These are phyloP conservation scores for Cheirogaleus major DNA, from an alignment of 2,797 vertebrate genomes.

Conservation along the genomic window DNA sequence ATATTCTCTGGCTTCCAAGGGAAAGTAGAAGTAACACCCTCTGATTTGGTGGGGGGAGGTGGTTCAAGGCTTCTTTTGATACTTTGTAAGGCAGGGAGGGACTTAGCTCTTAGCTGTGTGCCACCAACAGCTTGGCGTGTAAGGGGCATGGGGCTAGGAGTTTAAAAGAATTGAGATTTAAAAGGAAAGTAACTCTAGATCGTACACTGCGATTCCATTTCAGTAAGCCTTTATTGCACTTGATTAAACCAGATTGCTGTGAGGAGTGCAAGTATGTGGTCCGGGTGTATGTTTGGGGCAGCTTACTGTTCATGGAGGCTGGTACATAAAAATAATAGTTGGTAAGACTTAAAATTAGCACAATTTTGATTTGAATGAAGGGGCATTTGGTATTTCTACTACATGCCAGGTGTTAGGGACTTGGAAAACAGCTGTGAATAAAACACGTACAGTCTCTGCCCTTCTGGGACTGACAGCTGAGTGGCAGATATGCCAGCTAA, in stretches of 20 bases:
- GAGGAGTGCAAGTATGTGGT: background rate
- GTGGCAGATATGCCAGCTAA: background rate
- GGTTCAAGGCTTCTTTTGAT: background rate
- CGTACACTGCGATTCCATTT: background rate
- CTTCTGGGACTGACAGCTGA: background rate
- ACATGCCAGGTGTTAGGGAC: accelerated
- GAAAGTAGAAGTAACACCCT: background rate
- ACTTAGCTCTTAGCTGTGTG: background rate
- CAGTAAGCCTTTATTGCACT: background rate
- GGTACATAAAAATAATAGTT: background rate
- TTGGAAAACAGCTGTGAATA: conserved; percentile 1
- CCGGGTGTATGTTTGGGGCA: background rate
- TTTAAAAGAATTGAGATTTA: background rate
- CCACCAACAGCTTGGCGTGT: background rate
- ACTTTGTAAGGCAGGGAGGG: background rate
- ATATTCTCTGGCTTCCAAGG: background rate
- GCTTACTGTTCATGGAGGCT: background rate
- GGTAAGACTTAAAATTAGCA: background rate
- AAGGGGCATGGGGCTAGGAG: background rate
- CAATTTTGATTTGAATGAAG: background rate
- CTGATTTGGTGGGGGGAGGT: background rate
- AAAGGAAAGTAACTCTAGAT: background rate
- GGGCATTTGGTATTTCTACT: background rate
- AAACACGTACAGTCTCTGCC: background rate
- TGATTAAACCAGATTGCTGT: background rate